Evolutionary conservation across 2,113 vertebrate genomes (phyloP).

Genomic region (Sturnira hondurensis): DNA sequence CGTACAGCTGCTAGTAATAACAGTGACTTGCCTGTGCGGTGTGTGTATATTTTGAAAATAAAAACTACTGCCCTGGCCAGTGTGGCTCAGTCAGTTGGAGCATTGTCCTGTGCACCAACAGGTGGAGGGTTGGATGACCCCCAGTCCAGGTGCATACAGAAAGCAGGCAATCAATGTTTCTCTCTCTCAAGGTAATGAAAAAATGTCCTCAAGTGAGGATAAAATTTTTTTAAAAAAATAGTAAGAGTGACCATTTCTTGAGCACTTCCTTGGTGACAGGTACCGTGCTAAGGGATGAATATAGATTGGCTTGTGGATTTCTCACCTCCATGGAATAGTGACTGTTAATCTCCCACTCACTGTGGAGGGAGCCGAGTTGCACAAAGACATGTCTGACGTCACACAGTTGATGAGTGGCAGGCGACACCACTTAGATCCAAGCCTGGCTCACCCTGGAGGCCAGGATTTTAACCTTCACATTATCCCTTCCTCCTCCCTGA

Average conservation of each 20-base stretch:
- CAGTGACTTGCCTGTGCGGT: neutral
- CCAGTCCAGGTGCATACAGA: too few relatives aligned
- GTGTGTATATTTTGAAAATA: neutral
- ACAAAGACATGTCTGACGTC: neutral
- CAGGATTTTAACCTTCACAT: neutral
- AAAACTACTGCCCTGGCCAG: neutral
- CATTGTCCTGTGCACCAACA: too few relatives aligned
- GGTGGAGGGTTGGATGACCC: too few relatives aligned
- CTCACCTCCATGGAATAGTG: neutral
- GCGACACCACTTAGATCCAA: neutral
- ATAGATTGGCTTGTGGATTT: neutral
- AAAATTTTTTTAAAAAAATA: neutral
- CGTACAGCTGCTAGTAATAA: neutral
- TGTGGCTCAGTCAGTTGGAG: too few relatives aligned
- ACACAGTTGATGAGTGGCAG: neutral
- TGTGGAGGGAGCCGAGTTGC: neutral
- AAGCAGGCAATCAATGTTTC: too few relatives aligned
- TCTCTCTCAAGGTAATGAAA: too few relatives aligned
- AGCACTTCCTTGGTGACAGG: neutral
- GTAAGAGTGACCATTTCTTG: neutral
- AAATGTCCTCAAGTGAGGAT: too few relatives aligned
- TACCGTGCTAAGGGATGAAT: neutral
- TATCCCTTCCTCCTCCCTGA: neutral
- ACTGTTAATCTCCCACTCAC: neutral
- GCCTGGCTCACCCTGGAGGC: neutral